Base-by-base conservation (phyloP, 1,140 invertebrate species). In the Planococcus citri region DNA sequence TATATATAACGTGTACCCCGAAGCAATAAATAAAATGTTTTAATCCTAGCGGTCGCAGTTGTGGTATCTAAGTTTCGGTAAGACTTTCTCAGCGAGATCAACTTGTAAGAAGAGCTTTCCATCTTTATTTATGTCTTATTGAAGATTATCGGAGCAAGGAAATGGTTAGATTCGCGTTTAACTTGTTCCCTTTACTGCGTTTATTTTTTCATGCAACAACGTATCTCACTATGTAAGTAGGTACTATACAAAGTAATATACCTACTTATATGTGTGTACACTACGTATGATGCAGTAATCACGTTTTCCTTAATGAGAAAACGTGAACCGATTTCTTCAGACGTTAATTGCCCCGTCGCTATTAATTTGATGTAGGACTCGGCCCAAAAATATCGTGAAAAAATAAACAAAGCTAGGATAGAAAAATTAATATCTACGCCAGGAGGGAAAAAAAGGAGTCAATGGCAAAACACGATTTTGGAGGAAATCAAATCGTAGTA, bases 61-160 rank as follows among this genome's bases (percentile, higher is more conserved):
- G 60, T 20, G 60, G 60, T 27, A 25, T 24, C 60, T 64, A 64
- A 64, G 22, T 64, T 64, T 64, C 60, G 60, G 21, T 64, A 64
- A 64, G 60, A 64, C 60, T 64, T 64, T 27, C 60, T 64, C 60
- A 64, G 60, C 17, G 60, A 64, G 60, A 64, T 64, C 60, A 64
- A 64, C 60, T 64, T 64, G 60, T 64, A 64, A 64, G 60, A 64
- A 64, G 60, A 64, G 60, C 60, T 64, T 64, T 64, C 60, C 25
- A 64, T 64, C 60, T 64, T 64, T 64, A 64, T 64, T 64, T 64
- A 64, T 64, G 60, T 64, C 60, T 64, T 64, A 64, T 64, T 64
- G 60, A 24, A 64, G 60, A 64, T 64, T 64, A 64, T 64, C 60
- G 60, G 25, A 64, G 60, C 22, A 27, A 27, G 60, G 60, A 51